These are phyloP conservation scores for Turnix velox DNA, from an alignment of 2,113 vertebrate species.

Conservation along the genomic window DNA sequence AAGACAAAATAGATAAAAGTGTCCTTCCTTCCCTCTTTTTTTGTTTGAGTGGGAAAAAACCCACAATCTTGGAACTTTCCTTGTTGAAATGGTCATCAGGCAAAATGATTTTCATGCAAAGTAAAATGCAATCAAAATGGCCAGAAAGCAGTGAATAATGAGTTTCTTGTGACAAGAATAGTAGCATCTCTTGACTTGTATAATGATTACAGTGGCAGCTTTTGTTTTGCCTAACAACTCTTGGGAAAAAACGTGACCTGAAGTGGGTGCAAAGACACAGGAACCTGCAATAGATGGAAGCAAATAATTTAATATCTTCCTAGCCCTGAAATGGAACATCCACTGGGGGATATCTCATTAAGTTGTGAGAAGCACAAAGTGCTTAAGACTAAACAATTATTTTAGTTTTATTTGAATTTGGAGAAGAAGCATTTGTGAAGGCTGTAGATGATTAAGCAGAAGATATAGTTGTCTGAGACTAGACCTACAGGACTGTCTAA, in stretches of 20 bases:
- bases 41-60: background rate
- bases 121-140: background rate
- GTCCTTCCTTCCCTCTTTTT: accelerated
- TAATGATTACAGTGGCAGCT: background rate
- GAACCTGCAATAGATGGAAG: accelerated
- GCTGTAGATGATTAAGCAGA: background rate
- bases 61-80: background rate
- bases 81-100: background rate
- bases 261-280: background rate
- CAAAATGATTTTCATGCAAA: background rate
- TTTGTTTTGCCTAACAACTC: background rate
- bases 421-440: background rate
- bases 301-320: background rate
- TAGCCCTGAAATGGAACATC: background rate
- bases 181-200: background rate
- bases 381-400: background rate
- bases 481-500: background rate
- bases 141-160: background rate
- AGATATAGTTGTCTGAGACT: background rate
- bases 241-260: background rate
- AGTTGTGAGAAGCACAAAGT: background rate
- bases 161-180: background rate
- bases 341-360: background rate
- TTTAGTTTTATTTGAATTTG: background rate
- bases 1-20: background rate